Conservation (phyloP, 2,113 vertebrate genomes). For the Rhizomys pruinosus region DNA sequence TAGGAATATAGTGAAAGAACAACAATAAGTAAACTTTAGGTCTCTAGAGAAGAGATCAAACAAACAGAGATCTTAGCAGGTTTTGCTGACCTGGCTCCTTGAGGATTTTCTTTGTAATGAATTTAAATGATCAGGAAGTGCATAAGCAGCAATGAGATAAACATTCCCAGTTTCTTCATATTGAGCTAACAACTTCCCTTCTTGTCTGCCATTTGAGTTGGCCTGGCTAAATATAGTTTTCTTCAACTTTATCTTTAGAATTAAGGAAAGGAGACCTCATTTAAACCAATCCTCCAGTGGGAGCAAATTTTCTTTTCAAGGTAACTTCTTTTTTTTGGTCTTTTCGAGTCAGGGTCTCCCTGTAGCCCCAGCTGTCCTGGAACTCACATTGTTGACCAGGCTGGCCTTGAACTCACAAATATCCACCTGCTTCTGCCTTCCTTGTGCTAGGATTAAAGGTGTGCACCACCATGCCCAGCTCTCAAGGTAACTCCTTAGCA, state of each 20-base stretch:
- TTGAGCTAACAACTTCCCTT: background rate
- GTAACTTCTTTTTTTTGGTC: too few relatives aligned
- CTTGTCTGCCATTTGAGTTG: constrained; percentile 21
- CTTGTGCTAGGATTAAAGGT: too few relatives aligned
- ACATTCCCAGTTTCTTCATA: background rate
- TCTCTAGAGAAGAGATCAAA: constrained; percentile 40
- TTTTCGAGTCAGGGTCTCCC: too few relatives aligned
- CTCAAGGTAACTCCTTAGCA: background rate
- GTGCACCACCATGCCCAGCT: too few relatives aligned
- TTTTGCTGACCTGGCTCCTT: background rate
- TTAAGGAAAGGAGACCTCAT: constrained; percentile 60
- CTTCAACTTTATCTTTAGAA: constrained; percentile 54
- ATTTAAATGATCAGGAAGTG: background rate
- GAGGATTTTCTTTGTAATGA: constrained; percentile 19
- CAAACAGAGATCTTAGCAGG: background rate
- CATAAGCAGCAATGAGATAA: background rate
- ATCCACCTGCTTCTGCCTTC: too few relatives aligned
- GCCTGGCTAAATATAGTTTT: constrained; percentile 55
- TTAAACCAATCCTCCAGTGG: constrained; percentile 32
- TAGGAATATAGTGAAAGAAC: background rate
- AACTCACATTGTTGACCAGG: too few relatives aligned
- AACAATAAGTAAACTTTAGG: background rate
- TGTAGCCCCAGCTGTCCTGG: too few relatives aligned
- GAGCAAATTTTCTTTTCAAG: constrained; percentile 27
- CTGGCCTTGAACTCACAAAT: too few relatives aligned